These are phyloP conservation scores for Thereva nobilitata DNA, from an alignment of 2,888 invertebrate genomes.

Conservation along the genomic window DNA sequence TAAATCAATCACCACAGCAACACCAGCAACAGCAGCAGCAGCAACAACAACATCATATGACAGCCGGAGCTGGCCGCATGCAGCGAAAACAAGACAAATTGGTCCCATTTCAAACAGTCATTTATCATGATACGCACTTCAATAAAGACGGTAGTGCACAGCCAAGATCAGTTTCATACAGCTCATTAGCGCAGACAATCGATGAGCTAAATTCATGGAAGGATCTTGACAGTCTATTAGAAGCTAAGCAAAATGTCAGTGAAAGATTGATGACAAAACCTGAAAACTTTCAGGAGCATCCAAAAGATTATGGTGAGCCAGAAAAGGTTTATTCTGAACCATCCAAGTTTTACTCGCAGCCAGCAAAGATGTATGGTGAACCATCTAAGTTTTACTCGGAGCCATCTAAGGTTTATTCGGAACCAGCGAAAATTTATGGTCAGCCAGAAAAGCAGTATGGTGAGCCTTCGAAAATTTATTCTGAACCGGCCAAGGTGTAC, in stretches of 20 bases:
- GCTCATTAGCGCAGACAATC: conserved; percentile 59
- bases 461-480: conserved; percentile 61
- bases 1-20: conserved; percentile 8
- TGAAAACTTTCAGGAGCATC: conserved; percentile 59
- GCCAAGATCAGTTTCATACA: conserved; percentile 63
- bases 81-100: conserved; percentile 50
- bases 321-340: conserved; percentile 62
- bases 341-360: conserved; percentile 61
- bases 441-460: conserved; percentile 61
- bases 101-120: conserved; percentile 61
- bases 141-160: conserved; percentile 51
- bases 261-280: conserved; percentile 49
- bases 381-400: conserved; percentile 63
- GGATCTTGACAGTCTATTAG: conserved; percentile 49
- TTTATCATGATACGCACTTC: conserved; percentile 58
- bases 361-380: conserved; percentile 60
- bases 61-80: conserved; percentile 43
- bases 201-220: conserved; percentile 52
- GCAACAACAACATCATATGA: conserved; percentile 29
- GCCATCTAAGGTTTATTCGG: conserved; percentile 64
- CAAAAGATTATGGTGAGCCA: conserved; percentile 62
- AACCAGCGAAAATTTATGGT: conserved; percentile 63
- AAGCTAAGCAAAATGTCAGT: conserved; percentile 54
- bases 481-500: conserved; percentile 66
- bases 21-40: conserved; percentile 38